A percentile compares a stretch with the other conserved stretches of the same genome.
These are phyloP conservation scores for Tetramorium bicarinatum DNA, from an alignment of 2,888 invertebrate genomes.

Conservation along the genomic window DNA sequence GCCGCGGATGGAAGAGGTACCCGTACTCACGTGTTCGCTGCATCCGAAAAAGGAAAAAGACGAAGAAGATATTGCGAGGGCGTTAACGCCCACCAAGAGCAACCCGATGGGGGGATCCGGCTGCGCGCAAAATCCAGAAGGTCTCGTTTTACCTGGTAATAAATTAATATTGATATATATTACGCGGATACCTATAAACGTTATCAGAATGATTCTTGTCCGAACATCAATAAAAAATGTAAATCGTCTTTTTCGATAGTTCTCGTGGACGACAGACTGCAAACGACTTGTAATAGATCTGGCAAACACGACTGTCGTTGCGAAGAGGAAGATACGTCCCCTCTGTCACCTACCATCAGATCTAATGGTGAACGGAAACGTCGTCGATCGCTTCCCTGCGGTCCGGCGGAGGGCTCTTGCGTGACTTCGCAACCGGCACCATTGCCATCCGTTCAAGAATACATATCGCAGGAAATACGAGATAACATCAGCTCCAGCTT, in stretches of 20 bases:
- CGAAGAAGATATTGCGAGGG: conserved; percentile 80
- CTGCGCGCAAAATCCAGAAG: conserved; percentile 75
- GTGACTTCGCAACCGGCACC: conserved; percentile 75
- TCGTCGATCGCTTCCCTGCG: conserved; percentile 83
- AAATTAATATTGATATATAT: background rate
- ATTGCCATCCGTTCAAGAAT: conserved; percentile 71
- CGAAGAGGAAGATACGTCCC: conserved; percentile 90
- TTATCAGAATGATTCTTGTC: conserved; percentile 8
- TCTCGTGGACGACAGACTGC: conserved; percentile 91
- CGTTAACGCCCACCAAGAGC: conserved; percentile 83
- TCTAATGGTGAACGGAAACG: conserved; percentile 83
- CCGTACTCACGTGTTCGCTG: conserved; percentile 88
- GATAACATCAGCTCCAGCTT: conserved; percentile 59
- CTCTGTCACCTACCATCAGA: conserved; percentile 82
- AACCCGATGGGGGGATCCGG: conserved; percentile 72
- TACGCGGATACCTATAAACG: background rate
- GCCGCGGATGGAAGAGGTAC: conserved; percentile 92
- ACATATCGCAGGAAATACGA: conserved; percentile 49
- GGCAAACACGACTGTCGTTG: conserved; percentile 93
- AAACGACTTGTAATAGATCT: conserved; percentile 90
- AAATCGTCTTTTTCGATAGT: conserved; percentile 65
- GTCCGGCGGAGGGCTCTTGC: conserved; percentile 81
- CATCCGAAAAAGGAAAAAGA: conserved; percentile 83
- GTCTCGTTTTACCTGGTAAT: conserved; percentile 82
- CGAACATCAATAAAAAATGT: background rate